Conservation (phyloP, 2,113 vertebrate genomes). For the Sakesphorus luctuosus region DNA sequence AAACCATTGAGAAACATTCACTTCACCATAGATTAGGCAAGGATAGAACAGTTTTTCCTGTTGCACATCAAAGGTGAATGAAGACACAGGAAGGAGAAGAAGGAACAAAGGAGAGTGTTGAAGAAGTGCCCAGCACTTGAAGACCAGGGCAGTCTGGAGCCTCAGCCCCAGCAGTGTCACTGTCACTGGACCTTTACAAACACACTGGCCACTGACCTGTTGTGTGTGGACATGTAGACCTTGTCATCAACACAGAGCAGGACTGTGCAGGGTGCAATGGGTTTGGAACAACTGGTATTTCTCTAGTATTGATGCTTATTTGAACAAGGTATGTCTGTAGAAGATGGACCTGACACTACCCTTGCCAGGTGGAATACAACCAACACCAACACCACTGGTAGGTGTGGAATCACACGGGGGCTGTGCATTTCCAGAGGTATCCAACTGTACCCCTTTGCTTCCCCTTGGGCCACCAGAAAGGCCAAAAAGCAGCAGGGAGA, state of each 20-base stretch:
- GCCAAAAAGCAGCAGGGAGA: not conserved
- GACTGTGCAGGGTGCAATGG: not conserved
- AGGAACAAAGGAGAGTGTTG: not conserved
- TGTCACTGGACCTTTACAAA: not conserved
- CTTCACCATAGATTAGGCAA: not conserved
- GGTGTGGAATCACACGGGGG: not conserved
- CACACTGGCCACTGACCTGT: not conserved
- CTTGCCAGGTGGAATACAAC: not conserved
- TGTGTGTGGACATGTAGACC: not conserved
- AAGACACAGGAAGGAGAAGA: not conserved
- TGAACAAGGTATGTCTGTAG: not conserved
- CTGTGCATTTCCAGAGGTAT: not conserved
- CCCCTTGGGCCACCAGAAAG: not conserved
- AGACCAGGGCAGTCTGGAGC: not conserved
- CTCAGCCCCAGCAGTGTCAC: not conserved
- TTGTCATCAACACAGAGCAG: not conserved
- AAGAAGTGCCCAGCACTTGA: not conserved
- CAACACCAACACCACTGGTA: not conserved
- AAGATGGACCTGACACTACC: not conserved
- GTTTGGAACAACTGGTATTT: not conserved
- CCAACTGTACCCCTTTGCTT: fast-evolving
- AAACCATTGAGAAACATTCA: not conserved
- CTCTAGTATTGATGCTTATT: not conserved
- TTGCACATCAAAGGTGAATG: not conserved
- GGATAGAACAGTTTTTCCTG: not conserved